Evolutionary conservation across 2,888 invertebrate genomes (phyloP).

Genomic region (Uloborus plumipes): DNA sequence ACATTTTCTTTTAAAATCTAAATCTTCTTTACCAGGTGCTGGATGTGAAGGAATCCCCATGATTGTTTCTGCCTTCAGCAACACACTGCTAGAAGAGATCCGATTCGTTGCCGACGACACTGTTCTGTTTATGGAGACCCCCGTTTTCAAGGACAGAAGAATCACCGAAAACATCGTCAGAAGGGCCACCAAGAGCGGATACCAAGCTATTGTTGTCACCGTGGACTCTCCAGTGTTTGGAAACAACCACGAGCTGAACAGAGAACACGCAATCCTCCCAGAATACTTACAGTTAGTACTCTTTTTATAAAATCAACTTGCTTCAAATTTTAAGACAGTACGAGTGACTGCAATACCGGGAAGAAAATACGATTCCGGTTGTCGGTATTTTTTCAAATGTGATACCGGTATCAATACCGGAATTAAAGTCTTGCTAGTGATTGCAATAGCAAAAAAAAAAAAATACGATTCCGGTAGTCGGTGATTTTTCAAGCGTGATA

Average conservation of each 20-base stretch:
- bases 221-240: conserved; percentile 4
- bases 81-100: background rate
- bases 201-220: conserved; percentile 2
- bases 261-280: background rate
- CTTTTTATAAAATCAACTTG: background rate
- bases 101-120: conserved; percentile 8
- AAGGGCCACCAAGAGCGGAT: background rate
- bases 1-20: background rate
- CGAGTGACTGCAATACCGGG: no score
- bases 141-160: conserved; percentile 1
- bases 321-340: background rate
- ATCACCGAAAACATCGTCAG: background rate
- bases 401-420: no score
- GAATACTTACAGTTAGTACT: conserved; percentile 9
- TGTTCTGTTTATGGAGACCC: background rate
- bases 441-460: no score
- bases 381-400: no score
- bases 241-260: background rate
- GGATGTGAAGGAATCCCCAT: conserved; percentile 8
- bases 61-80: background rate
- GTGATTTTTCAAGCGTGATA: no score
- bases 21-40: background rate
- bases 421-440: no score
- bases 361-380: no score
- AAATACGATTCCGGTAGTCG: no score